Conservation (phyloP, 1,140 invertebrate genomes). For the Battus philenor region DNA sequence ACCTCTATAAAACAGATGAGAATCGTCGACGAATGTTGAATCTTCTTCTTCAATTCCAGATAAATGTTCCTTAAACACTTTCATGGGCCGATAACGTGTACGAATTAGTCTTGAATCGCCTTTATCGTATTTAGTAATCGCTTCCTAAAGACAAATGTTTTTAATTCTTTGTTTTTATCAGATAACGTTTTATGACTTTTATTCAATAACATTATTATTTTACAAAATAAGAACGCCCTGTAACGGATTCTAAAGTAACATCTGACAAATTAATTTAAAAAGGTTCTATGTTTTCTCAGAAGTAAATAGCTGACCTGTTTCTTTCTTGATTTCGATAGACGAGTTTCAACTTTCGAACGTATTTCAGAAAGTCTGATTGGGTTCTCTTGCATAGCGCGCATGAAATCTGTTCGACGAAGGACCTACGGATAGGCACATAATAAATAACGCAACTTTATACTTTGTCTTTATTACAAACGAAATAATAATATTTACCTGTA, state of each 20-base stretch:
- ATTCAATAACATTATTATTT: conserved; percentile 3
- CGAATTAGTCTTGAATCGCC: conserved; percentile 58
- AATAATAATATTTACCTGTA: conserved; percentile 42
- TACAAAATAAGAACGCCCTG: conserved; percentile 7
- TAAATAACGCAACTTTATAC: not conserved
- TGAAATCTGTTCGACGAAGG: conserved; percentile 55
- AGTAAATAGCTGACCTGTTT: conserved; percentile 37
- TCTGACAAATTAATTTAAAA: too few species aligned
- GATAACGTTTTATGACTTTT: conserved; percentile 6
- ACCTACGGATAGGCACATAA: conserved; percentile 33
- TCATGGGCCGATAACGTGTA: conserved; percentile 61
- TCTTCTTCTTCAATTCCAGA: conserved; percentile 51
- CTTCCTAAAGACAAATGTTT: conserved; percentile 31
- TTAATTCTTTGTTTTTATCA: too few species aligned
- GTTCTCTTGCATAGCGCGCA: conserved; percentile 52
- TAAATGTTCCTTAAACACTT: conserved; percentile 59
- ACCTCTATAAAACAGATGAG: conserved; percentile 67
- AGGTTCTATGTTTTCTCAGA: too few species aligned
- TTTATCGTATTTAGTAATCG: conserved; percentile 49
- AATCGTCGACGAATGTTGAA: conserved; percentile 60
- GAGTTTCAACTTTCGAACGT: conserved; percentile 35
- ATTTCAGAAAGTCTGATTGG: conserved; percentile 40
- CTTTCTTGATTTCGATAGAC: conserved; percentile 29
- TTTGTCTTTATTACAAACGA: not conserved
- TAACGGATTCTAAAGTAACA: too few species aligned